phyloP scores from a whole-genome alignment of 2,113 vertebrate genomes.

The mouse (Mus musculus) region DNA sequence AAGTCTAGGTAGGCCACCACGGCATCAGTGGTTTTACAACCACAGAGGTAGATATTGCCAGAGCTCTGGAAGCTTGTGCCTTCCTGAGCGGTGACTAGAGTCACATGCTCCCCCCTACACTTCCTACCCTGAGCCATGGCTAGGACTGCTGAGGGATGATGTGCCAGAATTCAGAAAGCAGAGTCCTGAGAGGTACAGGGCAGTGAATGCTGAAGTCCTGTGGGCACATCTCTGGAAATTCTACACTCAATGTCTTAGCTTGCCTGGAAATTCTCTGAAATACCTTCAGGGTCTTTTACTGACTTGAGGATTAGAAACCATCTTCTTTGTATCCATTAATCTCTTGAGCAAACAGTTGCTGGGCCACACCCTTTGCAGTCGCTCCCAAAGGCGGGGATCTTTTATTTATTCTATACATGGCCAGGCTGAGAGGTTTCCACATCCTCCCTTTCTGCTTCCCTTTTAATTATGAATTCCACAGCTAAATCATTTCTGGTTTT shows the following conservation, averaged over 20 bases:
- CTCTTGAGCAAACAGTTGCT: not conserved
- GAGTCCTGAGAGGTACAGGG: not conserved
- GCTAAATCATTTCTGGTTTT: not conserved
- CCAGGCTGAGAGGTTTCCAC: not conserved
- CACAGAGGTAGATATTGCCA: not conserved
- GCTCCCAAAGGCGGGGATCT: not conserved
- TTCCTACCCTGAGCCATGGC: not conserved
- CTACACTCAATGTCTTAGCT: not conserved
- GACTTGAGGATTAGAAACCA: not conserved
- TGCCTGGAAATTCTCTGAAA: not conserved
- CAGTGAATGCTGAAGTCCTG: not conserved
- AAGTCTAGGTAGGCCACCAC: too few relatives aligned
- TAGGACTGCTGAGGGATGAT: not conserved
- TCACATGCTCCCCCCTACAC: too few relatives aligned
- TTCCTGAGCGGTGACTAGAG: not conserved
- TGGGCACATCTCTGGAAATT: not conserved
- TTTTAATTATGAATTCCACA: not conserved
- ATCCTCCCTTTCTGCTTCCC: not conserved
- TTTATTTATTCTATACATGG: not conserved
- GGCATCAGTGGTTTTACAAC: not conserved
- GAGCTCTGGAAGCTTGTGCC: too few relatives aligned
- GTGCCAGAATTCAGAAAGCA: too few relatives aligned
- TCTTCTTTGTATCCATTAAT: not conserved
- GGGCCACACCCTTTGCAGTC: not conserved
- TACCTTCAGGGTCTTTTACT: not conserved